A percentile compares a stretch with the other conserved stretches of the same genome.
phyloP scores from a whole-genome alignment of 2,797 vertebrate genomes.

The Odontamblyopus lacepedii region DNA sequence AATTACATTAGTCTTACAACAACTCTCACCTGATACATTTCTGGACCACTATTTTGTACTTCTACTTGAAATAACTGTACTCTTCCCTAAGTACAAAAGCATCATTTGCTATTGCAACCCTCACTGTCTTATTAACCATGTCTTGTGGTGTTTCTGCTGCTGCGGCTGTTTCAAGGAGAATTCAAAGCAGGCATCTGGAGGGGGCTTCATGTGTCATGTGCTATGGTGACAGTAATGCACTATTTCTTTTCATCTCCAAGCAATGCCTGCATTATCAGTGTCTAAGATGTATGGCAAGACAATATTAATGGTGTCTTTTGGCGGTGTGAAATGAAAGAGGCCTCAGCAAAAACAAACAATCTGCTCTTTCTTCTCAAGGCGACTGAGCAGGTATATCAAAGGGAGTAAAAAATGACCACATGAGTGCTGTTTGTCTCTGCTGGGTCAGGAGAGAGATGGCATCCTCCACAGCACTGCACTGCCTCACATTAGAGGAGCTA shows the following conservation, averaged over 20 bases:
- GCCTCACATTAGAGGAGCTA: slow-evolving; percentile 15
- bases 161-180: slow-evolving; percentile 42
- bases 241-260: slow-evolving; percentile 80
- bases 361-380: slow-evolving; percentile 74
- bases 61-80: too few relatives aligned
- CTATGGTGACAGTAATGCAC: slow-evolving; percentile 76
- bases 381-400: slow-evolving; percentile 76
- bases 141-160: slow-evolving; percentile 16
- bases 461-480: slow-evolving; percentile 32
- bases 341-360: slow-evolving; percentile 79
- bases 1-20: too few relatives aligned
- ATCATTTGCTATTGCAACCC: neutral
- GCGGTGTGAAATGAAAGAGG: slow-evolving; percentile 73
- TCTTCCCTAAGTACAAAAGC: too few relatives aligned
- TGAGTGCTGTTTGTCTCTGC: slow-evolving; percentile 64
- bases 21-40: too few relatives aligned
- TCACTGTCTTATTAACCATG: slow-evolving; percentile 16
- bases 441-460: slow-evolving; percentile 62
- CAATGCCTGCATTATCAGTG: slow-evolving; percentile 80
- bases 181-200: slow-evolving; percentile 53
- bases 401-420: slow-evolving; percentile 71
- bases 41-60: too few relatives aligned
- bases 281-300: slow-evolving; percentile 78
- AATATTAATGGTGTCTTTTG: slow-evolving; percentile 77
- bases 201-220: slow-evolving; percentile 75